Percentiles rank a stretch among this genome's conserved stretches.
Evolutionary conservation across 2,888 invertebrate genomes (phyloP).

Genomic region (Lasioglossum malachurum): DNA sequence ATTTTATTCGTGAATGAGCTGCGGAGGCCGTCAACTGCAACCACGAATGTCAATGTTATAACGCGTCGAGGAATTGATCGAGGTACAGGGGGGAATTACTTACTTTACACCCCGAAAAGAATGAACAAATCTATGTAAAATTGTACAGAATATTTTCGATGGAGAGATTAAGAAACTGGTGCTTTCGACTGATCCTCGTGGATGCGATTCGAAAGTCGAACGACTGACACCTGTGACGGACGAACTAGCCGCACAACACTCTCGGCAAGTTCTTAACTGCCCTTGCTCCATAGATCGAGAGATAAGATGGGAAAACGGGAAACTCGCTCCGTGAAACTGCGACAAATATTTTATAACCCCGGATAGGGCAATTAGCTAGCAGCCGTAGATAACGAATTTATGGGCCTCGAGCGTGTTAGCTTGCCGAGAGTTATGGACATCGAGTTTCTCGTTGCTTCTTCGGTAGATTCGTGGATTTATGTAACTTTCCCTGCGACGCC

Average conservation of each 20-base stretch:
- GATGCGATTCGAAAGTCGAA: background rate
- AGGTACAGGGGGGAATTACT: background rate
- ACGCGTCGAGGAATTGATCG: background rate
- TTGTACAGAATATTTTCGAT: background rate
- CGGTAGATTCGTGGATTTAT: background rate
- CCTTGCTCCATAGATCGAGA: slow-evolving; percentile 31
- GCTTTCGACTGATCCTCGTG: background rate
- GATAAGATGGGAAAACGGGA: slow-evolving; percentile 47
- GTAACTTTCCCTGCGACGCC: background rate
- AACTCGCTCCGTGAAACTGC: slow-evolving; percentile 32
- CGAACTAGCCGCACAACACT: slow-evolving; percentile 46
- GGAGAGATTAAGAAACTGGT: no score
- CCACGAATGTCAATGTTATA: background rate
- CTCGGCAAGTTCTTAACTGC: slow-evolving; percentile 36
- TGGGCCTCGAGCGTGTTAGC: background rate
- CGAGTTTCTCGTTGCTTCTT: slow-evolving; percentile 1
- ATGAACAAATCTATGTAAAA: background rate
- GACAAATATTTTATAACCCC: slow-evolving; percentile 34
- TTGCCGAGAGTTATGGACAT: background rate
- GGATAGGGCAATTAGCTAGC: slow-evolving; percentile 13
- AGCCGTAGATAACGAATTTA: slow-evolving; percentile 18
- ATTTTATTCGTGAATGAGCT: background rate
- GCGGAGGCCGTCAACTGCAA: background rate
- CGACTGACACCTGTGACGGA: background rate
- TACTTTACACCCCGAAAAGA: background rate